These are phyloP conservation scores for Platypus cylindrus DNA, from an alignment of 2,888 invertebrate genomes.

Conservation along the genomic window DNA sequence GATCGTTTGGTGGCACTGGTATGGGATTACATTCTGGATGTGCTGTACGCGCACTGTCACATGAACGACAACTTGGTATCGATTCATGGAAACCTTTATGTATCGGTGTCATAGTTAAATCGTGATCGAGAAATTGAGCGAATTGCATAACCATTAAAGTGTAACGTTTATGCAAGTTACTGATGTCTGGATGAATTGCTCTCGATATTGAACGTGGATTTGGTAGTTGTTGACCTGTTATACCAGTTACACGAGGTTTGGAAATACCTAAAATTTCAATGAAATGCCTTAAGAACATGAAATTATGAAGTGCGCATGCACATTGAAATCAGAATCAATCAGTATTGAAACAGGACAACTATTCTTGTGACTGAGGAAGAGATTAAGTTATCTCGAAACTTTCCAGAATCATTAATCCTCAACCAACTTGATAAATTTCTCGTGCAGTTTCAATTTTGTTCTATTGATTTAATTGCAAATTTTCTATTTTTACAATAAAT, in stretches of 20 bases:
- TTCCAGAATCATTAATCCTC: no score
- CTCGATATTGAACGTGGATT: slow-evolving; percentile 79
- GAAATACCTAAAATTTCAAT: slow-evolving; percentile 49
- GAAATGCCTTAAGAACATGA: no score
- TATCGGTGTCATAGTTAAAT: slow-evolving; percentile 87
- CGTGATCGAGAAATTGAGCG: slow-evolving; percentile 89
- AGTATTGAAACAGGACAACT: no score
- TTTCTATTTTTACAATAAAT: no score
- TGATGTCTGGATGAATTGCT: slow-evolving; percentile 82
- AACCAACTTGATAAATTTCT: no score
- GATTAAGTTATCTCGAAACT: no score
- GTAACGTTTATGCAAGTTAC: slow-evolving; percentile 76
- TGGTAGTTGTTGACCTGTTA: slow-evolving; percentile 65
- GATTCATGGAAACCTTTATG: slow-evolving; percentile 83
- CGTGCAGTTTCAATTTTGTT: no score
- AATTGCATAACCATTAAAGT: slow-evolving; percentile 91
- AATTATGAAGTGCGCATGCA: no score
- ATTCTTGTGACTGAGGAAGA: no score
- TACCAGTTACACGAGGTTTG: slow-evolving; percentile 59
- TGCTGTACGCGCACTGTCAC: slow-evolving; percentile 72
- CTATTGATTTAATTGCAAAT: no score
- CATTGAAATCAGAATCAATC: no score
- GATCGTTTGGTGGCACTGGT: slow-evolving; percentile 76
- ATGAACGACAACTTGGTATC: slow-evolving; percentile 78
- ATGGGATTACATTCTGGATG: slow-evolving; percentile 93